Evolutionary conservation across 2,888 invertebrate genomes (phyloP).

Genomic region (Caenorhabditis imperialis): DNA sequence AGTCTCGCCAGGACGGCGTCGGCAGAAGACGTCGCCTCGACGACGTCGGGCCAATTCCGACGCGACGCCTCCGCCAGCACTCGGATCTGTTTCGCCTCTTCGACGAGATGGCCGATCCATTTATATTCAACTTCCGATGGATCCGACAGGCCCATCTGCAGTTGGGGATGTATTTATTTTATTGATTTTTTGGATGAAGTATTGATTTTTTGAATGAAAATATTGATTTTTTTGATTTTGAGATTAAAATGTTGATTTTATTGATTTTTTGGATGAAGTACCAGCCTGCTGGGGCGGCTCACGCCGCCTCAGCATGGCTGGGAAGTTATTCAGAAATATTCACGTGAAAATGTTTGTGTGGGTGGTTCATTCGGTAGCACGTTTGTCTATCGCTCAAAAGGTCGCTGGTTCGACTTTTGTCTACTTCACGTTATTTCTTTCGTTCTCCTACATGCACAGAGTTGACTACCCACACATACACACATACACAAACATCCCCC

Average conservation of each 20-base stretch:
- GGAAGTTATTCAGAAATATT: no score
- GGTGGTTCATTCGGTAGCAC: no score
- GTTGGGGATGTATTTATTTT: slow-evolving; percentile 2
- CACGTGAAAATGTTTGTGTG: no score
- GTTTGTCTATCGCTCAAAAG: no score
- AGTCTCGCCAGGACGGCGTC: slow-evolving; percentile 53
- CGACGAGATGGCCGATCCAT: slow-evolving; percentile 67
- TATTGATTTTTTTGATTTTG: neutral
- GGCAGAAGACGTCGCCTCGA: slow-evolving; percentile 54
- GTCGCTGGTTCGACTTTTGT: no score
- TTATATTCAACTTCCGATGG: slow-evolving; percentile 63
- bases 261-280: no score
- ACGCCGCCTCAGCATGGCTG: no score
- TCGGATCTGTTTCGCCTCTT: slow-evolving; percentile 54
- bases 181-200: neutral
- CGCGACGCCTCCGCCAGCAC: slow-evolving; percentile 58
- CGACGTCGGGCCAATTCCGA: slow-evolving; percentile 59
- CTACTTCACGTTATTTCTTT: no score
- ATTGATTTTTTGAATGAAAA: neutral
- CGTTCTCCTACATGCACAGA: no score
- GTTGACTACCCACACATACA: no score
- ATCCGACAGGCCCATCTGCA: slow-evolving; percentile 67
- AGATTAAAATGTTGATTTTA: neutral
- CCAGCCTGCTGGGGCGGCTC: no score
- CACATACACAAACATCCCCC: no score